phyloP scores from a whole-genome alignment of 2,797 vertebrate species.

The Acridotheres tristis region DNA sequence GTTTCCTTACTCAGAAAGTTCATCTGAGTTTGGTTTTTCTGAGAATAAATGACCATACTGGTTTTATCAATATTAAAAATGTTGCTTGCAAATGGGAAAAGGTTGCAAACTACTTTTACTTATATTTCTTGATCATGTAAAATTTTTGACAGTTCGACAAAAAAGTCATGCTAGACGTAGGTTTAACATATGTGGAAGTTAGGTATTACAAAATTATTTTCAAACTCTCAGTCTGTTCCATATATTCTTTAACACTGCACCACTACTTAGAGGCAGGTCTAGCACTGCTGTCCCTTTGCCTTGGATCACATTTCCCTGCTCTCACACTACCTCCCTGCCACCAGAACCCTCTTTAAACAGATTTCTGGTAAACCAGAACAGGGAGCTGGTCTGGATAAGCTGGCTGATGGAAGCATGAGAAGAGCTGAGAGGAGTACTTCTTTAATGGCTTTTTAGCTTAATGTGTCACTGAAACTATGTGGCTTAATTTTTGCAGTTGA shows the following conservation, averaged over 20 bases:
- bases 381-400: background rate
- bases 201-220: background rate
- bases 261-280: background rate
- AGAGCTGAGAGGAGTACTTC: background rate
- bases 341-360: background rate
- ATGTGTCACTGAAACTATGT: background rate
- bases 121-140: background rate
- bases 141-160: background rate
- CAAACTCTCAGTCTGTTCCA: background rate
- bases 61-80: background rate
- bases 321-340: background rate
- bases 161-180: background rate
- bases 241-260: background rate
- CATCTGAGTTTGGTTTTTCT: background rate
- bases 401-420: background rate
- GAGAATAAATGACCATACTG: background rate
- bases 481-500: background rate
- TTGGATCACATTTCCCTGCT: background rate
- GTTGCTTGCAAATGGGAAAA: background rate
- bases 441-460: background rate
- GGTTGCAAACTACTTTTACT: background rate
- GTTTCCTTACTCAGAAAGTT: background rate
- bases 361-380: background rate
- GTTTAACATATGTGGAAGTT: background rate
- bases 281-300: background rate